Evolutionary conservation across 1,140 invertebrate species (phyloP).

Genomic region (Helicoverpa armigera): DNA sequence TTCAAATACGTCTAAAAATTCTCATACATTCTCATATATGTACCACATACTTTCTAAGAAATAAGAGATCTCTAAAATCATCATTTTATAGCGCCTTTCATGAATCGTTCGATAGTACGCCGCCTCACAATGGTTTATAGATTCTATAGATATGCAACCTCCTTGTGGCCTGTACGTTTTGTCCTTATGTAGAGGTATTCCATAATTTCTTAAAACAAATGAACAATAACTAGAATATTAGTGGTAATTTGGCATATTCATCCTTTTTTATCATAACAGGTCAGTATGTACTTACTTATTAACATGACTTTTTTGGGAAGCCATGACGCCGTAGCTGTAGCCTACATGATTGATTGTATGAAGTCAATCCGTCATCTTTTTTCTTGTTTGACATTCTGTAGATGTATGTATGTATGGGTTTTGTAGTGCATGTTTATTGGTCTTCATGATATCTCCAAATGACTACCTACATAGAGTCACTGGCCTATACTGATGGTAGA

Average conservation of each 20-base stretch:
- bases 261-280: too few species aligned
- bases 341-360: not conserved
- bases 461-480: too few species aligned
- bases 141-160: slow-evolving; percentile 35
- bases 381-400: too few species aligned
- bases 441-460: too few species aligned
- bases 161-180: slow-evolving; percentile 8
- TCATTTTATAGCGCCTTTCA: not conserved
- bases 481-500: too few species aligned
- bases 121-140: slow-evolving; percentile 15
- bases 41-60: not conserved
- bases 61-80: not conserved
- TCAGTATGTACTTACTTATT: too few species aligned
- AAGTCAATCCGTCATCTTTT: too few species aligned
- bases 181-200: not conserved
- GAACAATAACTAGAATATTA: not conserved
- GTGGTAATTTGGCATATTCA: not conserved
- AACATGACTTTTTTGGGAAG: too few species aligned
- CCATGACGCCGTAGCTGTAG: slow-evolving; percentile 1
- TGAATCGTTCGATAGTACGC: slow-evolving; percentile 9
- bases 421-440: too few species aligned
- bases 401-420: too few species aligned
- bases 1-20: too few species aligned
- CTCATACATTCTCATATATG: not conserved
- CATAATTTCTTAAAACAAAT: not conserved